Conservation (phyloP, 2,888 invertebrate species). For the Drosophila kambysellisi region DNA sequence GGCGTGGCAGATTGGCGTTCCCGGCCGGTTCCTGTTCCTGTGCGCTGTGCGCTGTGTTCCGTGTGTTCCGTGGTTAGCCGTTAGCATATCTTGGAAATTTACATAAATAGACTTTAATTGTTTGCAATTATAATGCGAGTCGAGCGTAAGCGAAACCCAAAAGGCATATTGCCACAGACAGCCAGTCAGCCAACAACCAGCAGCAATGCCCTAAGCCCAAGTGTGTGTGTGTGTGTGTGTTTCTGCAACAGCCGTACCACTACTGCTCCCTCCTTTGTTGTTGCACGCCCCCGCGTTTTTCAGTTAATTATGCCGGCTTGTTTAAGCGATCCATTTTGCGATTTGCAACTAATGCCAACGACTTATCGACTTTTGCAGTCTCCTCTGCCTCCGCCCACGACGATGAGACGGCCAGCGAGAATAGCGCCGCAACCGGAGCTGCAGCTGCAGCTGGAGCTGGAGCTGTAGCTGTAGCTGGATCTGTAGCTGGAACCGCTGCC, state of each 20-base stretch:
- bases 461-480: constrained; percentile 85
- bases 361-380: constrained; percentile 62
- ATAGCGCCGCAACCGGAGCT: constrained; percentile 68
- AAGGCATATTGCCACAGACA: constrained; percentile 24
- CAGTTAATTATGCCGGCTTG: constrained; percentile 3
- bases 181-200: background rate
- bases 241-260: background rate
- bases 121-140: constrained; percentile 81
- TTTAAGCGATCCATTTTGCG: constrained; percentile 25
- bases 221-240: background rate
- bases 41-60: constrained; percentile 32
- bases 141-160: constrained; percentile 45
- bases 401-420: constrained; percentile 86
- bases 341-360: constrained; percentile 54
- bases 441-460: background rate
- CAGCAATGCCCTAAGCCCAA: constrained; percentile 2
- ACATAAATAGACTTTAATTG: constrained; percentile 83
- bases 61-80: constrained; percentile 23
- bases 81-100: constrained; percentile 80
- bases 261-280: background rate
- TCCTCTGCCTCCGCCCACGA: constrained; percentile 49
- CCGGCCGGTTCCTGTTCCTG: constrained; percentile 39
- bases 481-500: constrained; percentile 83
- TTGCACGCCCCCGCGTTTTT: constrained; percentile 12
- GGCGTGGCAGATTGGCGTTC: constrained; percentile 35